phyloP scores from a whole-genome alignment of 2,113 vertebrate genomes.

The Calypte anna region DNA sequence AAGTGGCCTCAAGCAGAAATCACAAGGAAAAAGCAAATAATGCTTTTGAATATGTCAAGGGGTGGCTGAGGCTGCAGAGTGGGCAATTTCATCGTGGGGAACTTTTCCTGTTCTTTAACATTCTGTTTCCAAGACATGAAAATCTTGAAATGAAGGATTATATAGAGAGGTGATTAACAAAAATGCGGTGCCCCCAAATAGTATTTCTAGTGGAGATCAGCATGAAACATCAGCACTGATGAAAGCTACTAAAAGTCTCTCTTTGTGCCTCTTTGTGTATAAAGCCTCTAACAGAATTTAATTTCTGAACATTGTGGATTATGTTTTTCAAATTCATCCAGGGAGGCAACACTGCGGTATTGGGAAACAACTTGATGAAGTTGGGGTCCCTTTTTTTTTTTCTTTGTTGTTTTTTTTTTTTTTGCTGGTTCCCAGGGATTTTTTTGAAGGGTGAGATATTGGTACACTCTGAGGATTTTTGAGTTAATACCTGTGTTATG shows the following conservation, averaged over 20 bases:
- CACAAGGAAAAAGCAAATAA: background rate
- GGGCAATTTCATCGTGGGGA: background rate
- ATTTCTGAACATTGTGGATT: background rate
- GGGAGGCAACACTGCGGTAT: background rate
- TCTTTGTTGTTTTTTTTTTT: background rate
- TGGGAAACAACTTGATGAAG: background rate
- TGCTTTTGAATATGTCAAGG: background rate
- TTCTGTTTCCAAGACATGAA: background rate
- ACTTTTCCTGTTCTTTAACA: background rate
- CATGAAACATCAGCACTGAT: background rate
- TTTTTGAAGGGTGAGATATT: background rate
- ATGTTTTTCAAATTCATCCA: background rate
- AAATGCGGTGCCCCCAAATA: background rate
- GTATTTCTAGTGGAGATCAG: background rate
- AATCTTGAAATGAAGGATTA: background rate
- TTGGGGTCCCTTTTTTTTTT: too few species aligned
- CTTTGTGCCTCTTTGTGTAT: background rate
- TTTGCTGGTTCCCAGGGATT: background rate
- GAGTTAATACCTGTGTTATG: accelerated
- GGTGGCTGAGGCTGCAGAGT: background rate
- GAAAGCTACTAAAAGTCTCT: background rate
- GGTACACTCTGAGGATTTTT: background rate
- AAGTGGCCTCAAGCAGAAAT: conserved; percentile 4
- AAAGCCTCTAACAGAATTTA: background rate
- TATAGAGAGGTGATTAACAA: background rate